Percentiles rank a stretch among this genome's conserved stretches.
phyloP scores from a whole-genome alignment of 2,113 vertebrate species.

The Drymodes brunneopygia region DNA sequence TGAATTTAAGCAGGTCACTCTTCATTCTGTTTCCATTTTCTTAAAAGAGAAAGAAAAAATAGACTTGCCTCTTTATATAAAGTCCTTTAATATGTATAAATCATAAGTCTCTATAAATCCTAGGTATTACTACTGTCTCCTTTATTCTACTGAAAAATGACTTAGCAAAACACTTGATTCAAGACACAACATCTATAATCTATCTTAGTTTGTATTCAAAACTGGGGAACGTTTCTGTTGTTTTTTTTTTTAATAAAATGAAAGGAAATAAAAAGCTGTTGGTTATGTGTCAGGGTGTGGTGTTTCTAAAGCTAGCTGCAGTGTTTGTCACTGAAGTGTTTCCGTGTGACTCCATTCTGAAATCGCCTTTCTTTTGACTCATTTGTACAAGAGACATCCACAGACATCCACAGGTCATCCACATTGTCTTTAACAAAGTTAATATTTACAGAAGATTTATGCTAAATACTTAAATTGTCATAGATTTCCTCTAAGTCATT shows the following conservation, averaged over 20 bases:
- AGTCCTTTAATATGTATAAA: background rate
- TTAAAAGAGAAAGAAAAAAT: background rate
- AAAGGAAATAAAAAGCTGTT: background rate
- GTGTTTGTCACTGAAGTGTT: background rate
- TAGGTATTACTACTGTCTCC: background rate
- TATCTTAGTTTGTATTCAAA: background rate
- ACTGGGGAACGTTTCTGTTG: fast-evolving
- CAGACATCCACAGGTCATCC: background rate
- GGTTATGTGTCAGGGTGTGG: background rate
- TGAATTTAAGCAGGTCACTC: background rate
- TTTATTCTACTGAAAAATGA: background rate
- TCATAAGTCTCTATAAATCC: background rate
- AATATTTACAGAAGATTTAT: background rate
- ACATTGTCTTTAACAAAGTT: background rate
- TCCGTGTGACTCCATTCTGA: background rate
- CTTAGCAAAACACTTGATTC: background rate
- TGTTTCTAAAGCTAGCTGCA: background rate
- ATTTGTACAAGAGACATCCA: background rate
- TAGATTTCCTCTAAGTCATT: background rate
- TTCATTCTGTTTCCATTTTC: background rate
- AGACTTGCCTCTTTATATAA: background rate
- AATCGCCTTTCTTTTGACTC: background rate
- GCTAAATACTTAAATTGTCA: background rate
- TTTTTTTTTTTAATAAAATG: background rate
- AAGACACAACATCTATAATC: background rate